Base-by-base conservation (phyloP, 2,797 vertebrate species). In the Schizopygopsis pylzovi region DNA sequence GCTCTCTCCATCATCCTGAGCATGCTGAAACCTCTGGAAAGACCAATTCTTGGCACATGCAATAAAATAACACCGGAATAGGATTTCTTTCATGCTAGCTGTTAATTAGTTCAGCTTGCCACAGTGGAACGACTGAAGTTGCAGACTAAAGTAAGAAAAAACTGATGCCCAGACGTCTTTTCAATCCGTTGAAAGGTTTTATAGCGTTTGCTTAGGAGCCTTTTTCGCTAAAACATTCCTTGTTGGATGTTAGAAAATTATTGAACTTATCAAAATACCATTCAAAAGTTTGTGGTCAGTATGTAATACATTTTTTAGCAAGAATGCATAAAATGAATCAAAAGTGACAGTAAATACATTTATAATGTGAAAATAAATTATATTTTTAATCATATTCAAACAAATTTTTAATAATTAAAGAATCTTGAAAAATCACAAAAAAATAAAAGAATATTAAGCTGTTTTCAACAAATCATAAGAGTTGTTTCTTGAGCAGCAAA, bases 61-160 rank as follows among this genome's bases (percentile, higher is more conserved):
- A 37, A 11, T 28, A 79, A 25, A 43, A 43, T 43, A 63, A 33
- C 15, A 41, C 18, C 0, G 37, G 68, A 79, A 47, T 15, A n/a
- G 56, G 54, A 76, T 56, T 68, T 25, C 7, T n/a, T 81, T 82
- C 33, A 68, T 68, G 11, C 71, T 54, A 56, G n/a, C 37, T 77
- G 47, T n/a, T 85, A 70, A 85, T 59, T 56, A 85, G 79, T n/a
- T 82, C 22, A 33, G 41, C n/a, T 65, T 52, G 70, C 33, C 37
- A 65, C 37, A 37, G 33, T 43, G 45, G 65, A 72, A 56, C 2
- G 9, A 39, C 54, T 81, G 4, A 56, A 68, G 37, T 81, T 52
- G 63, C 52, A 67, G 28, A 68, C 25, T 22, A n/a, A 39, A 41
- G 28, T 20, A 67, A 47, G 28, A 28, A 49, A 56, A 41, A 70